Evolutionary conservation across 2,113 vertebrate species (phyloP).

Genomic region (Electrona antarctica): DNA sequence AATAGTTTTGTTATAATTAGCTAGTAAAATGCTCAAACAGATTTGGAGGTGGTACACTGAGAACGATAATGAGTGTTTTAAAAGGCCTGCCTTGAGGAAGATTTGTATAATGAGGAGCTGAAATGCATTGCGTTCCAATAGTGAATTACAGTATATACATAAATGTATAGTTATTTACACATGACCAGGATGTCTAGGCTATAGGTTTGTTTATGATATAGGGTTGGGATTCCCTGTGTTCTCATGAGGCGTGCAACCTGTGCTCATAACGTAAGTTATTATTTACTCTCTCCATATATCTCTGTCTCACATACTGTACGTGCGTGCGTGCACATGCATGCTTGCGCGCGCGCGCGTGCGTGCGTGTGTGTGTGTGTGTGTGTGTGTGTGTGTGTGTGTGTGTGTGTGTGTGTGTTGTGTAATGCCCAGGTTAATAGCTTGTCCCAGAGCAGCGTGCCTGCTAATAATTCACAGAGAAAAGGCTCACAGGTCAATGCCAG

Average conservation of each 20-base stretch:
- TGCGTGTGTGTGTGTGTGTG: conserved; percentile 5
- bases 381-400: conserved; percentile 8
- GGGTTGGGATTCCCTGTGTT: not conserved
- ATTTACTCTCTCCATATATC: not conserved
- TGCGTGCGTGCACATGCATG: not conserved
- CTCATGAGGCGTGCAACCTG: not conserved
- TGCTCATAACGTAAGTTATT: not conserved
- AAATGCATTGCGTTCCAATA: not conserved
- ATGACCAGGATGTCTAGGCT: not conserved
- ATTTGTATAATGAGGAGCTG: not conserved
- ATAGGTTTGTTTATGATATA: not conserved
- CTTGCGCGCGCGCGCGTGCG: no score
- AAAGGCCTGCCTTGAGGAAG: not conserved
- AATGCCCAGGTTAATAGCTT: no score
- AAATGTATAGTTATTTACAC: not conserved
- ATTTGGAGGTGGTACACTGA: not conserved
- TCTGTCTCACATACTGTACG: not conserved
- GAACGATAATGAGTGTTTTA: not conserved
- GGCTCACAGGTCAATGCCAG: no score
- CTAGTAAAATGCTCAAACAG: not conserved
- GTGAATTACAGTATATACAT: not conserved
- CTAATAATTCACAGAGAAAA: no score
- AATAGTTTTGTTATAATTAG: no score
- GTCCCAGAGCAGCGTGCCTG: no score
- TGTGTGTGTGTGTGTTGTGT: conserved; percentile 13